Evolutionary conservation across 2,113 vertebrate genomes (phyloP).

Genomic region (Ceratotherium simum): DNA sequence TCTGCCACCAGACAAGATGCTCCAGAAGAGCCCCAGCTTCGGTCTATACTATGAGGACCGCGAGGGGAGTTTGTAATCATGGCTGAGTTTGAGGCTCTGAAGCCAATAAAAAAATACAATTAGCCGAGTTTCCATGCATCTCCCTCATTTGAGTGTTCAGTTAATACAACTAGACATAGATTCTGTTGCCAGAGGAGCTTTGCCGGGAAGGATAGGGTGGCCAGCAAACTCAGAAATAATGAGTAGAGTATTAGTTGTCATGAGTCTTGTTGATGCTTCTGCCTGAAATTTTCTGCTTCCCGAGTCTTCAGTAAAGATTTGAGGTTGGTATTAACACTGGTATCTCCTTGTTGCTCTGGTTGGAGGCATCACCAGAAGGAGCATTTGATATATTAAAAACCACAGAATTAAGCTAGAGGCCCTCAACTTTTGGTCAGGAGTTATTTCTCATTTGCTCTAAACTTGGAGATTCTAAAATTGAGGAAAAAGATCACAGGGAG

Average conservation of each 20-base stretch:
- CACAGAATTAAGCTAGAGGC: neutral
- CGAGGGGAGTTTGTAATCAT: constrained; percentile 41
- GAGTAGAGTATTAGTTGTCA: neutral
- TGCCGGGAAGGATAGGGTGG: neutral
- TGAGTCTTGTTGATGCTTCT: neutral
- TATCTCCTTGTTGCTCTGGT: neutral
- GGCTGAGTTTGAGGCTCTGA: constrained; percentile 41
- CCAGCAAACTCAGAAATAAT: neutral
- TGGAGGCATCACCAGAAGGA: neutral
- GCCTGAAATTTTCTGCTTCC: neutral
- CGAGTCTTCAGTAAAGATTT: neutral
- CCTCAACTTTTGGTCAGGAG: neutral
- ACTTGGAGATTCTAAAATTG: constrained; percentile 27
- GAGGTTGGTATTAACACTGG: neutral
- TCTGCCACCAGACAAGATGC: neutral
- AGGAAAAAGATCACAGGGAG: neutral
- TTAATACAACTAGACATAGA: constrained; percentile 48
- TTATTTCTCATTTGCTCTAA: constrained; percentile 51
- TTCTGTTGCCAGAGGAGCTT: neutral
- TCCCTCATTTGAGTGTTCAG: constrained; percentile 34
- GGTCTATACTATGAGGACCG: neutral
- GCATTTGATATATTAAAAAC: neutral
- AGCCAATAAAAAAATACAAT: constrained; percentile 46
- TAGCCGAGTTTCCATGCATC: neutral
- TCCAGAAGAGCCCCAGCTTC: neutral